Conservation (phyloP, 2,113 vertebrate species). For the Bufo bufo region DNA sequence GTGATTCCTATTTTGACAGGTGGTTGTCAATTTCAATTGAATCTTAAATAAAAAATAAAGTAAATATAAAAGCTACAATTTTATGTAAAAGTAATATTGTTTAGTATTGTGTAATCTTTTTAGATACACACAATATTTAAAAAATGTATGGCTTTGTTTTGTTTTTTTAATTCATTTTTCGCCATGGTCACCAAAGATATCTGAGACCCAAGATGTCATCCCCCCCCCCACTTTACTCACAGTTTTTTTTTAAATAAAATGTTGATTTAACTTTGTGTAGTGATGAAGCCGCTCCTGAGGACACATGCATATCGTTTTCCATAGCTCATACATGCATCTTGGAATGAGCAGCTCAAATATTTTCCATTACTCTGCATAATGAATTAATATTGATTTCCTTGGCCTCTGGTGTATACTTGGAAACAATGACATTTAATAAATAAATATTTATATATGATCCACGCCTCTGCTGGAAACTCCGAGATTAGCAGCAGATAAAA, state of each 20-base stretch:
- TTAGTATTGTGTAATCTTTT: no score
- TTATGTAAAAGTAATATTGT: no score
- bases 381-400: conserved; percentile 73
- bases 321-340: conserved; percentile 59
- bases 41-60: no score
- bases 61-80: no score
- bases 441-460: conserved; percentile 68
- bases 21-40: no score
- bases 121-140: no score
- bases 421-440: conserved; percentile 65
- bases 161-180: no score
- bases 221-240: background rate
- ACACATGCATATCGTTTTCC: conserved; percentile 50
- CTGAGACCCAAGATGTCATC: background rate
- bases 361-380: conserved; percentile 71
- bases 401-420: conserved; percentile 72
- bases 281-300: background rate
- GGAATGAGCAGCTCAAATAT: conserved; percentile 64
- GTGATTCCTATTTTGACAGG: no score
- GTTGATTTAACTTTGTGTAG: conserved; percentile 35
- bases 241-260: background rate
- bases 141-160: no score
- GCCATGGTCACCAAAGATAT: background rate
- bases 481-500: conserved; percentile 68
- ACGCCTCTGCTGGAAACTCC: conserved; percentile 65